A percentile compares a stretch with the other conserved stretches of the same genome.
Evolutionary conservation across 2,888 invertebrate genomes (phyloP).

Genomic region (Belgica antarctica): DNA sequence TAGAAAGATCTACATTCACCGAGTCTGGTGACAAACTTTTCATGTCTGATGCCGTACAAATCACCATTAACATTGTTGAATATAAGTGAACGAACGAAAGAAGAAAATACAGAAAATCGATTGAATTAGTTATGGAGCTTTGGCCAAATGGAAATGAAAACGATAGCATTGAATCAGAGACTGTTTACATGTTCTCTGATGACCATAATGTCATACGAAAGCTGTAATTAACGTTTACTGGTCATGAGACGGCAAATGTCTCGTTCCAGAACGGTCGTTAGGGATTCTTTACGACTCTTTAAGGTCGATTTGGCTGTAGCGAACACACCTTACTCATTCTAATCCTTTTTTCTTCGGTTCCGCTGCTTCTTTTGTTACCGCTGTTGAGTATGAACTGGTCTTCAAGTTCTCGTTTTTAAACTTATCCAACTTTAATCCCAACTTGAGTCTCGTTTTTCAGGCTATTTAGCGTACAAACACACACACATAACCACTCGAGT

Average conservation of each 20-base stretch:
- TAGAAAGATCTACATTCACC: too few relatives aligned
- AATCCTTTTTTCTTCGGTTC: conserved; percentile 20
- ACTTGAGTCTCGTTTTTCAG: conserved; percentile 12
- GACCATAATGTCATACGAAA: neutral
- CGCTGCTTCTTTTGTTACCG: neutral
- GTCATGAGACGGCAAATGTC: neutral
- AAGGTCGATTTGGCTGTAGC: neutral
- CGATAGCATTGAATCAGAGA: too few relatives aligned
- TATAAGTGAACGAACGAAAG: neutral
- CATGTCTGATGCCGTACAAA: neutral
- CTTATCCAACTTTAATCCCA: neutral
- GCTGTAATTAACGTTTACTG: neutral
- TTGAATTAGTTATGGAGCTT: neutral
- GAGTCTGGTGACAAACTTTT: neutral
- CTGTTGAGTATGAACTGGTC: neutral
- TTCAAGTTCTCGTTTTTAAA: neutral
- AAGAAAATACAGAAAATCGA: neutral
- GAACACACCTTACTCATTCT: conserved; percentile 25
- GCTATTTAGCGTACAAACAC: neutral
- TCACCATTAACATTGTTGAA: neutral
- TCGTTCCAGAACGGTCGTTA: neutral
- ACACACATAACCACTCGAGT: neutral
- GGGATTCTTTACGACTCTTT: neutral
- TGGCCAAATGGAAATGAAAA: neutral
- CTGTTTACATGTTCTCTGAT: too few relatives aligned